A percentile compares a stretch with the other conserved stretches of the same genome.
Evolutionary conservation across 2,113 vertebrate genomes (phyloP).

Genomic region (Geococcyx californianus): DNA sequence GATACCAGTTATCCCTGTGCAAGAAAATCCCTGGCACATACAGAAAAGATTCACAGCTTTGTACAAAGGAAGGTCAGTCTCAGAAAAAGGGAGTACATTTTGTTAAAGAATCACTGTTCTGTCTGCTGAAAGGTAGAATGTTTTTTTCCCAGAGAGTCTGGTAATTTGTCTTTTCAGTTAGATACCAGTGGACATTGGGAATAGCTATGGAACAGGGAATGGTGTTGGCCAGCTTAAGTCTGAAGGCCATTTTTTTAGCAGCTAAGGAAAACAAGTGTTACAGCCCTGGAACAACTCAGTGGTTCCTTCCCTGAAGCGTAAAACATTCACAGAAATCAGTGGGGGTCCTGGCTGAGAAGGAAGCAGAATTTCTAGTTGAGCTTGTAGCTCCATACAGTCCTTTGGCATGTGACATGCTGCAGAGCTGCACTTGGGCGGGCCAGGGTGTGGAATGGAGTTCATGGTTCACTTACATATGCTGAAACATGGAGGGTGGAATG

Average conservation of each 20-base stretch:
- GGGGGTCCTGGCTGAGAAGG: slow-evolving; percentile 13
- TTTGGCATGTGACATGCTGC: accelerated
- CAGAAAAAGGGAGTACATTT: neutral
- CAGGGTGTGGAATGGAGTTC: neutral
- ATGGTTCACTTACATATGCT: neutral
- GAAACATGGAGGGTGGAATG: neutral
- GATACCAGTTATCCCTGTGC: neutral
- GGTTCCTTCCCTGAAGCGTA: slow-evolving; percentile 27
- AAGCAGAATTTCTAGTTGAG: neutral
- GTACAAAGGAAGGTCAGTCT: neutral
- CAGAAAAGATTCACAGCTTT: neutral
- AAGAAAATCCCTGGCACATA: neutral
- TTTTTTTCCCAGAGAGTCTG: slow-evolving; percentile 7
- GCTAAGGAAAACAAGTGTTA: slow-evolving; percentile 48
- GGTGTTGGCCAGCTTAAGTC: neutral
- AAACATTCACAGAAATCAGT: slow-evolving; percentile 22
- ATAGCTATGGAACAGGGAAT: neutral
- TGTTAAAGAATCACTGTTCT: neutral
- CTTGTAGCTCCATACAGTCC: neutral
- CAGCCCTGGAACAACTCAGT: slow-evolving; percentile 25
- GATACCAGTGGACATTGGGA: neutral
- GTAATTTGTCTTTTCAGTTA: slow-evolving; percentile 11
- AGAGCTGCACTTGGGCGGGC: accelerated
- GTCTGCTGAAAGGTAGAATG: slow-evolving; percentile 7
- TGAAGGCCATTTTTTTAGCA: neutral